A percentile compares a stretch with the other conserved stretches of the same genome.
Evolutionary conservation across 2,113 vertebrate species (phyloP).

Genomic region (Pteropus alecto): DNA sequence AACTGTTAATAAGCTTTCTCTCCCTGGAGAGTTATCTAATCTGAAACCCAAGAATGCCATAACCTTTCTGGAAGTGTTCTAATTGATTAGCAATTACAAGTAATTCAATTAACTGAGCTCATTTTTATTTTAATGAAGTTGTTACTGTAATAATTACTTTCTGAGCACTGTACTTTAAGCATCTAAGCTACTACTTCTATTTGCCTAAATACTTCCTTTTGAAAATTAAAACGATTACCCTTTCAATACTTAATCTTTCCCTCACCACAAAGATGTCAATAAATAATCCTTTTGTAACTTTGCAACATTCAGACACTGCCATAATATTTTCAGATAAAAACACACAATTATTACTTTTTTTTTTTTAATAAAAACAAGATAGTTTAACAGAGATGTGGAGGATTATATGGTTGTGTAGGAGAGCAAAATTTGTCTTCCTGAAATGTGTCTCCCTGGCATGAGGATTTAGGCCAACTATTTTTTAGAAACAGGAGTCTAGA

Average conservation of each 20-base stretch:
- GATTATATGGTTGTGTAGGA: neutral
- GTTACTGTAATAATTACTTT: constrained; percentile 58
- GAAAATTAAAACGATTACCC: constrained; percentile 38
- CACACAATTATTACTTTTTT: neutral
- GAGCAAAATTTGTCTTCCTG: neutral
- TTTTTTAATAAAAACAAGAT: neutral
- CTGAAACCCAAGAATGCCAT: constrained; percentile 59
- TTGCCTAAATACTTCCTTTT: constrained; percentile 46
- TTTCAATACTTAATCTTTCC: neutral
- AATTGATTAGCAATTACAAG: constrained; percentile 69
- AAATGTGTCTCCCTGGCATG: neutral
- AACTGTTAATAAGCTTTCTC: constrained; percentile 53
- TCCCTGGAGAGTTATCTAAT: constrained; percentile 38
- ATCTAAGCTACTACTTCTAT: constrained; percentile 39
- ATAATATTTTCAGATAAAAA: neutral
- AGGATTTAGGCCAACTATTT: neutral
- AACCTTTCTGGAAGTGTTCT: constrained; percentile 68
- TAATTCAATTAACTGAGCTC: constrained; percentile 70
- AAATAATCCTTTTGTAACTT: neutral
- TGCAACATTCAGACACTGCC: neutral
- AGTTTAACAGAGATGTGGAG: neutral
- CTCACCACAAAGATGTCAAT: neutral
- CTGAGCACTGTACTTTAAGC: constrained; percentile 21
- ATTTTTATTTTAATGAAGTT: constrained; percentile 73
- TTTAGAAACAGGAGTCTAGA: neutral